Conservation (phyloP, 2,113 vertebrate genomes). For the Scopus umbretta region DNA sequence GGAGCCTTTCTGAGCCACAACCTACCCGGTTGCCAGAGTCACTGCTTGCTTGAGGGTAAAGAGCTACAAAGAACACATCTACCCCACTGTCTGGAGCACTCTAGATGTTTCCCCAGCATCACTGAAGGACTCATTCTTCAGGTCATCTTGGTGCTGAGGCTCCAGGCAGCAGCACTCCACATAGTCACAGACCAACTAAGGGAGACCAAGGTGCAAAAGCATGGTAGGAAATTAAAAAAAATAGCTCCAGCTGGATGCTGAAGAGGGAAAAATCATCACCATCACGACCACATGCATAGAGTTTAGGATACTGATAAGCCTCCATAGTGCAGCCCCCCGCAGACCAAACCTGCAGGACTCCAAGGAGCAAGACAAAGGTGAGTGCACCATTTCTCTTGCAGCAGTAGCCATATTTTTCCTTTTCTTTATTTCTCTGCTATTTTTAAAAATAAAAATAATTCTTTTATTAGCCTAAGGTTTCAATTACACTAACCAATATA, state of each 20-base stretch:
- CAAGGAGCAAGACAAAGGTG: accelerated
- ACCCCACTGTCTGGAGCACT: neutral
- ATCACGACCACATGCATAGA: neutral
- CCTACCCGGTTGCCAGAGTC: accelerated
- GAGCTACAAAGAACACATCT: neutral
- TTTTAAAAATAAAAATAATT: neutral
- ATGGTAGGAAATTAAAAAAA: neutral
- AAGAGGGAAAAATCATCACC: neutral
- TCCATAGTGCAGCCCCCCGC: neutral
- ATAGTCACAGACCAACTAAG: neutral
- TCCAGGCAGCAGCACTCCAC: neutral
- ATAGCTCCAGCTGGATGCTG: neutral
- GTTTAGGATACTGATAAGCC: neutral
- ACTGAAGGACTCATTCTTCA: neutral
- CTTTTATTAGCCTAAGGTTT: neutral
- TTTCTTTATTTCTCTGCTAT: neutral
- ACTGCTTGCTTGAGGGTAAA: neutral
- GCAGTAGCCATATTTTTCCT: neutral
- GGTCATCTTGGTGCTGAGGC: neutral
- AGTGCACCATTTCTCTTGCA: neutral
- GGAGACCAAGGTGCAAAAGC: neutral
- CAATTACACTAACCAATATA: neutral
- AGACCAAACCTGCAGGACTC: neutral
- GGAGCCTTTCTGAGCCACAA: neutral
- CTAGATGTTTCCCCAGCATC: too few relatives aligned